These are phyloP conservation scores for Drosophila repleta DNA, from an alignment of 1,140 invertebrate genomes.

Conservation along the genomic window DNA sequence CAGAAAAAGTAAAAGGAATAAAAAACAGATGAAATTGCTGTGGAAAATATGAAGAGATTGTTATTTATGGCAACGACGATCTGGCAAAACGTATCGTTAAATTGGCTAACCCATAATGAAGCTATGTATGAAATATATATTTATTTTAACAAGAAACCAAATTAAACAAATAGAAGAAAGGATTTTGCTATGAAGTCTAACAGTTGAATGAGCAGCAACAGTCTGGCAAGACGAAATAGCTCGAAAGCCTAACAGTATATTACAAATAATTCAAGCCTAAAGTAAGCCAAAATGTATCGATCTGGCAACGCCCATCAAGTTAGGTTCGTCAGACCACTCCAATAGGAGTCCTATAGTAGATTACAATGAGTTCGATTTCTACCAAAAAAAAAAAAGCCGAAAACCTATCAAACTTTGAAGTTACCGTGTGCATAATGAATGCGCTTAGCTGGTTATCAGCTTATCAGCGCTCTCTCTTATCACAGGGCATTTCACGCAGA, in stretches of 20 bases:
- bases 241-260: no score
- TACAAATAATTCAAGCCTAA: no score
- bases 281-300: not conserved
- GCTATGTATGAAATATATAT: no score
- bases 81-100: not conserved
- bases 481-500: not conserved
- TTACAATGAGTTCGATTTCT: not conserved
- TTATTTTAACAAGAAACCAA: no score
- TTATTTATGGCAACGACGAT: not conserved
- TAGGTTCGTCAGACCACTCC: no score
- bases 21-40: not conserved
- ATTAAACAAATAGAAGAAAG: no score
- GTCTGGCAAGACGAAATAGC: no score
- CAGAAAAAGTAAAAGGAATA: not conserved
- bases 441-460: not conserved
- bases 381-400: no score
- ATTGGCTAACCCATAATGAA: not conserved
- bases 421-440: slow-evolving; percentile 1
- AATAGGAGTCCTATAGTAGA: no score
- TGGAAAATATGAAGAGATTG: not conserved
- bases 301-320: not conserved
- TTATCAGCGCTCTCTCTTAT: slow-evolving; percentile 4
- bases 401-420: slow-evolving; percentile 2
- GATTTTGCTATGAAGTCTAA: no score
- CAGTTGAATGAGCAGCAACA: no score